Base-by-base conservation (phyloP, 1,140 invertebrate genomes). In the Drosophila willistoni region DNA sequence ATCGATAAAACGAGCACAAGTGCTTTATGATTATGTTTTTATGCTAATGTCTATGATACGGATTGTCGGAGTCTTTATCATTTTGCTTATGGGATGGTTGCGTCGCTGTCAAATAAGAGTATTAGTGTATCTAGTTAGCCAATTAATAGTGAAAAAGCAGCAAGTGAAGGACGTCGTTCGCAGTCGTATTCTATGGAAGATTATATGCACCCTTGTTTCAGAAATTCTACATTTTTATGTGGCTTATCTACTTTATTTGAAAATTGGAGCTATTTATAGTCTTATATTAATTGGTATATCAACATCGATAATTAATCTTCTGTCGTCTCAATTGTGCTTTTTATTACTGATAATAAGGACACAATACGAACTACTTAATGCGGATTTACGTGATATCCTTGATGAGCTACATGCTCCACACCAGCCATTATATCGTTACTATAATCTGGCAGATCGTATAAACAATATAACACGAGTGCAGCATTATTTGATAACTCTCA, bases 11-110 rank as follows among this genome's bases (percentile, higher is more conserved):
- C 17, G 44, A 22, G 44, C 10, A 17, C 4, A 51, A 22, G 44
- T 51, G 44, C 44, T 51, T 2, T 22, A 51, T 51, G n/a, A 51
- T 12, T 22, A 51, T 22, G 44, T 51, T 10, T 51, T 51, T 51
- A 22, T 51, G 9, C 17, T 51, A 1, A 22, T 51, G 9, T 51
- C 44, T 5, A 3, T 51, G 0, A 51, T 51, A 22, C 17, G 44
- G 10, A 22, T 19, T 22, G 9, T 51, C 4, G 44, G 44, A 4
- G 44, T 51, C 19, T 51, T 22, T 12, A 9, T 6, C 17, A 22
- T 51, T 51, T 51, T 51, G 44, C 2, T 19, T 12, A 22, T 9
- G 10, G 44, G 44, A 10, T 51, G 44, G 44, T 7, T 19, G 9
- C 9, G 44, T 9, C 44, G 44, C 10, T 22, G 17, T 3, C 44